Percentiles rank a stretch among this genome's conserved stretches.
These are phyloP conservation scores for Aurelia sp. DNA, from an alignment of 30 jellyfish, hydroid and myxozoan genomes.

Conservation along the genomic window DNA sequence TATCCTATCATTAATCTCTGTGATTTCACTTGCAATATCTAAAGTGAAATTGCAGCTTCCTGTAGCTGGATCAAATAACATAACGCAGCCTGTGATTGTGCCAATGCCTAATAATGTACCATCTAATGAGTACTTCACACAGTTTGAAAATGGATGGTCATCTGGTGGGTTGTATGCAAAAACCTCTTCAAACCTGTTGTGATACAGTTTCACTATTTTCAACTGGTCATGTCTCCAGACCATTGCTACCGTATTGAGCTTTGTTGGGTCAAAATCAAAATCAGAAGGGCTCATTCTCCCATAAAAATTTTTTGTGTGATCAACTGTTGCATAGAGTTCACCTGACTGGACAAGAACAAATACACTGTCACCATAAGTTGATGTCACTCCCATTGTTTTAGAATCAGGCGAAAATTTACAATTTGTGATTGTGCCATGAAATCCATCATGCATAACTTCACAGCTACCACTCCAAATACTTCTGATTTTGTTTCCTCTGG, in stretches of 20 bases:
- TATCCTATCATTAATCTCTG: background rate
- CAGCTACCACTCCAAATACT: conserved; percentile 47
- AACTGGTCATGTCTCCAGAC: conserved; percentile 45
- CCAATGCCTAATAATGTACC: conserved; percentile 60
- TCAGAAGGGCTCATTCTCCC: conserved; percentile 4
- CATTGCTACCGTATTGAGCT: background rate
- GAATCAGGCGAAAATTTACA: conserved; percentile 44
- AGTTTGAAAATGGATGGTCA: conserved; percentile 41
- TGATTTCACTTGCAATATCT: conserved; percentile 17
- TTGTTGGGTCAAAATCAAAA: conserved; percentile 20
- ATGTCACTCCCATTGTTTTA: conserved; percentile 26
- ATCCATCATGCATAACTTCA: conserved; percentile 33
- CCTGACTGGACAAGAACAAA: conserved; percentile 19
- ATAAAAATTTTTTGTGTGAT: background rate
- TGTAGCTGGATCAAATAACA: conserved; percentile 18
- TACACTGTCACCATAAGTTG: conserved; percentile 50
- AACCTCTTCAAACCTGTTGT: background rate
- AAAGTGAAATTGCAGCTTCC: conserved; percentile 22
- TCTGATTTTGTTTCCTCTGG: background rate
- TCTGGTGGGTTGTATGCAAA: background rate
- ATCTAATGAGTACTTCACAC: conserved; percentile 30
- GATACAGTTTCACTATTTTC: background rate
- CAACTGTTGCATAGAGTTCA: background rate
- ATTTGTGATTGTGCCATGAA: conserved; percentile 26
- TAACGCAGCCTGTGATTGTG: conserved; percentile 39